Evolutionary conservation across 2,797 vertebrate genomes (phyloP).

Genomic region (Argya squamiceps): DNA sequence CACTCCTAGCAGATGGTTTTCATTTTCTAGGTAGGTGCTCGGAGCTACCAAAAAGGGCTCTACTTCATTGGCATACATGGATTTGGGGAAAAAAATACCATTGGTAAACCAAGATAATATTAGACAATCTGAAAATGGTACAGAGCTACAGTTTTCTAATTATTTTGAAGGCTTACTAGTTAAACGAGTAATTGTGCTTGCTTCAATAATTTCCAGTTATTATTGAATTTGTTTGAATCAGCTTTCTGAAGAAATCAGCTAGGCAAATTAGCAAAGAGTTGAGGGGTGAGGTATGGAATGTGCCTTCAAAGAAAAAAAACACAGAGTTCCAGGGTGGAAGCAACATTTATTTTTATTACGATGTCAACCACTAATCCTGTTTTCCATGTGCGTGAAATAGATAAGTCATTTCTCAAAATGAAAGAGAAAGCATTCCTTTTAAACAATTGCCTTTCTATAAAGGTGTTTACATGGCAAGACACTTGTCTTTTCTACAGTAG

Average conservation of each 20-base stretch:
- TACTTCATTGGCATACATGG: not conserved
- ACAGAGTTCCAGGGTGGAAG: not conserved
- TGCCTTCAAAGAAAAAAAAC: not conserved
- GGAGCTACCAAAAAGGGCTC: not conserved
- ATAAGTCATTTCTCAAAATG: not conserved
- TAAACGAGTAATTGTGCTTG: not conserved
- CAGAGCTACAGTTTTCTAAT: not conserved
- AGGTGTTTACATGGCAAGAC: not conserved
- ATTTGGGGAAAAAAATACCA: not conserved
- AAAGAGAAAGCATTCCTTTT: not conserved
- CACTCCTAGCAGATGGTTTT: not conserved
- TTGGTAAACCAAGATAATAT: fast-evolving
- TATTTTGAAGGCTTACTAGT: not conserved
- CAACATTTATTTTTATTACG: not conserved
- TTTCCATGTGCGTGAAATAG: not conserved
- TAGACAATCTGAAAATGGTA: not conserved
- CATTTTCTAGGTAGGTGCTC: not conserved
- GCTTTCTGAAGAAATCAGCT: not conserved
- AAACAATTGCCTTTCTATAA: not conserved
- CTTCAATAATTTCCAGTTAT: not conserved
- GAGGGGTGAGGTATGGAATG: not conserved
- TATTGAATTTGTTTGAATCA: not conserved
- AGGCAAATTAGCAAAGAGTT: not conserved
- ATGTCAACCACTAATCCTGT: not conserved
- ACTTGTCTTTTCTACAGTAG: not conserved